phyloP scores from a whole-genome alignment of 2,888 invertebrate genomes.

The Phasia obesa region DNA sequence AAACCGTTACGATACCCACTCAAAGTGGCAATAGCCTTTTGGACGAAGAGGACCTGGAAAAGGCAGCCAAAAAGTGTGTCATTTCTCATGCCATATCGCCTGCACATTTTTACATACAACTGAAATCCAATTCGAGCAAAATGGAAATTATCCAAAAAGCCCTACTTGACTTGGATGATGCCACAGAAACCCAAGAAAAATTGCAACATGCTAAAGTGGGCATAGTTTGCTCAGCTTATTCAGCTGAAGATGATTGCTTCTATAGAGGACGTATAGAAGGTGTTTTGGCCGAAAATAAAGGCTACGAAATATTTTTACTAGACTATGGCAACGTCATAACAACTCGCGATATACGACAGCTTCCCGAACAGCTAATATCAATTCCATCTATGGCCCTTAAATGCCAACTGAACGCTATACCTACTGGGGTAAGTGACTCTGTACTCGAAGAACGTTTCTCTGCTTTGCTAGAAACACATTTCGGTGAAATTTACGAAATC shows the following conservation, averaged over 20 bases:
- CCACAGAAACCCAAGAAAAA: slow-evolving; percentile 73
- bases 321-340: slow-evolving; percentile 86
- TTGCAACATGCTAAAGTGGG: slow-evolving; percentile 63
- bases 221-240: slow-evolving; percentile 74
- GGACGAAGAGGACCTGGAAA: slow-evolving; percentile 37
- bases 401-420: slow-evolving; percentile 76
- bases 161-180: slow-evolving; percentile 57
- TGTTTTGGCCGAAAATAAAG: slow-evolving; percentile 88
- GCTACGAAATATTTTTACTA: slow-evolving; percentile 88
- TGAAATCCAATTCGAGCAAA: slow-evolving; percentile 81
- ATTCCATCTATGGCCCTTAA: slow-evolving; percentile 79
- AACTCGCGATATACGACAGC: slow-evolving; percentile 83
- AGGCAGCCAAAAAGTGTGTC: slow-evolving; percentile 83
- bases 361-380: slow-evolving; percentile 84
- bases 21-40: slow-evolving; percentile 42
- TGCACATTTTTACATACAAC: slow-evolving; percentile 89
- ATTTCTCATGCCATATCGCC: slow-evolving; percentile 87
- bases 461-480: slow-evolving; percentile 83
- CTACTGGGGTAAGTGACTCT: slow-evolving; percentile 72
- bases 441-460: slow-evolving; percentile 77
- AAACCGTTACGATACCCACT: slow-evolving; percentile 50
- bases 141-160: slow-evolving; percentile 76
- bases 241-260: slow-evolving; percentile 89
- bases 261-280: slow-evolving; percentile 88
- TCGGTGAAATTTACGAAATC: slow-evolving; percentile 85